A percentile compares a stretch with the other conserved stretches of the same genome.
Conservation (phyloP, 2,797 vertebrate species). For the Tarsius wallacei region DNA sequence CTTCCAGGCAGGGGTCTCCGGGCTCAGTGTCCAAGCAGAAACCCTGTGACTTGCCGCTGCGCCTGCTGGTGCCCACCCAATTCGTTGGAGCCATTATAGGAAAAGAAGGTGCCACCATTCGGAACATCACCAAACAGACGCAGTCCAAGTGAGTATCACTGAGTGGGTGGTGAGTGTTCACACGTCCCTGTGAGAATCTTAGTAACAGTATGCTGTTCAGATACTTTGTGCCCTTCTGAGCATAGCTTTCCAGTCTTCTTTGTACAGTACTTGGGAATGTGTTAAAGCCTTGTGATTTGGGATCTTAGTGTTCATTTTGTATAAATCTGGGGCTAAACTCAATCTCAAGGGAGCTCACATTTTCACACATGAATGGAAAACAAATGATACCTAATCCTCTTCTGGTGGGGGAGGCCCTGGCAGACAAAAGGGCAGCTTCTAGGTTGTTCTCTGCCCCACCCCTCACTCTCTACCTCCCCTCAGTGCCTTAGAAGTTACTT, state of each 20-base stretch:
- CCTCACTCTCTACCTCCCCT: no score
- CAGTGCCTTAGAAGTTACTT: not conserved
- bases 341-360: constrained; percentile 32
- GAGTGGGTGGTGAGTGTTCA: fast-evolving
- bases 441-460: not conserved
- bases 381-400: not conserved
- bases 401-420: not conserved
- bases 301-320: constrained; percentile 42
- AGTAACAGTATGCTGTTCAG: not conserved
- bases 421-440: not conserved
- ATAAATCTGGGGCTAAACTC: not conserved
- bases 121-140: constrained; percentile 99
- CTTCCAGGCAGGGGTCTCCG: constrained; percentile 95
- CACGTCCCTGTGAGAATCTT: not conserved
- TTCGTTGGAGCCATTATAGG: constrained; percentile 99
- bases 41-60: constrained; percentile 96
- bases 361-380: constrained; percentile 56
- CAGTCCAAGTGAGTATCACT: constrained; percentile 96
- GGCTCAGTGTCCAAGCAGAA: constrained; percentile 94
- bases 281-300: not conserved
- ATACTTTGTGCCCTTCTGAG: not conserved
- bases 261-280: not conserved
- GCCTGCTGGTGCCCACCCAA: constrained; percentile 98
- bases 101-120: constrained; percentile 98
- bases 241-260: not conserved